Evolutionary conservation across 2,888 invertebrate species (phyloP).

Genomic region (Terebella lapidaria): DNA sequence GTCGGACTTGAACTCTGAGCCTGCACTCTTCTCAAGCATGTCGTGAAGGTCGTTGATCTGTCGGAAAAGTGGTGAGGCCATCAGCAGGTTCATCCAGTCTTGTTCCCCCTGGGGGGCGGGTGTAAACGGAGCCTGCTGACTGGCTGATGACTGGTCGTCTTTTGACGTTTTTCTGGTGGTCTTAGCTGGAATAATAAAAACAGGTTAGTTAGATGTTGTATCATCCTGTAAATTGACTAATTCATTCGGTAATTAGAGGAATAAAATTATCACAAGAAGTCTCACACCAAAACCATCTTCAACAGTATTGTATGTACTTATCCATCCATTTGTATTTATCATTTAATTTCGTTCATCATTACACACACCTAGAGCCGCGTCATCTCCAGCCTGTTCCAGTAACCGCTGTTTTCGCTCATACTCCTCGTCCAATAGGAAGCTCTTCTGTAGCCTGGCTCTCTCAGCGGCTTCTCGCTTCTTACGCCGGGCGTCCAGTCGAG

Average conservation of each 20-base stretch:
- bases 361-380: no score
- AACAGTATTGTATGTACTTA: no score
- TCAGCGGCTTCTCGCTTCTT: slow-evolving; percentile 11
- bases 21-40: slow-evolving; percentile 36
- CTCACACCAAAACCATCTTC: no score
- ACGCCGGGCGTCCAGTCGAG: slow-evolving; percentile 1
- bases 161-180: neutral
- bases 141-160: slow-evolving; percentile 1
- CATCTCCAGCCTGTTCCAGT: no score
- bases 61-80: slow-evolving; percentile 48
- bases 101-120: slow-evolving; percentile 29
- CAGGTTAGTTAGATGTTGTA: no score
- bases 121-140: no score
- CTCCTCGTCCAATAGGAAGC: slow-evolving; percentile 14
- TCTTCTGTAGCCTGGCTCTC: slow-evolving; percentile 13
- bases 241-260: no score
- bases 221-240: no score
- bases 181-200: neutral
- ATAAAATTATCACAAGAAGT: no score
- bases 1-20: slow-evolving; percentile 5
- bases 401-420: slow-evolving; percentile 6
- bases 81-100: slow-evolving; percentile 47
- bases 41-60: slow-evolving; percentile 47
- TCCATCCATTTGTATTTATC: no score
- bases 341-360: no score